These are phyloP conservation scores for Diogma glabrata DNA, from an alignment of 2,888 invertebrate species.

Conservation along the genomic window DNA sequence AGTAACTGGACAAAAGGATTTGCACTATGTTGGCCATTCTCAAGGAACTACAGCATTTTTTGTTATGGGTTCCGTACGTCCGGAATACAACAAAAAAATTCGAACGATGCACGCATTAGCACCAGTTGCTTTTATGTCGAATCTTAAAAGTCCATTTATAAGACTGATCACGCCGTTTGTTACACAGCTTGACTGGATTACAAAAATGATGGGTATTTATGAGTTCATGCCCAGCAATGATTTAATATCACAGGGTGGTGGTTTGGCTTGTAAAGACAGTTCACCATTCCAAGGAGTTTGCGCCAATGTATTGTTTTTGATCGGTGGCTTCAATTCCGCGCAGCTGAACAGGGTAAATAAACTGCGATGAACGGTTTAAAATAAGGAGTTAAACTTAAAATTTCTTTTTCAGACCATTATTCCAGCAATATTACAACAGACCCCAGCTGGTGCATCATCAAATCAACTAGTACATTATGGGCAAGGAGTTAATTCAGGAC, in stretches of 20 bases:
- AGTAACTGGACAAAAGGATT: slow-evolving; percentile 35
- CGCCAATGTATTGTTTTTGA: slow-evolving; percentile 50
- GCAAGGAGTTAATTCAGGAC: slow-evolving; percentile 42
- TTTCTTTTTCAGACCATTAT: slow-evolving; percentile 46
- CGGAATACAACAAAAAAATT: slow-evolving; percentile 39
- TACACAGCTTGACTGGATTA: slow-evolving; percentile 23
- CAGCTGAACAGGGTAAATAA: slow-evolving; percentile 36
- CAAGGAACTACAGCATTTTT: slow-evolving; percentile 42
- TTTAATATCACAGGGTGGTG: slow-evolving; percentile 38
- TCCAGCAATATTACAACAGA: slow-evolving; percentile 47
- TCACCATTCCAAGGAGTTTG: slow-evolving; percentile 40
- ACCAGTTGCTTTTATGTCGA: slow-evolving; percentile 53
- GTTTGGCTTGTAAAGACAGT: slow-evolving; percentile 36
- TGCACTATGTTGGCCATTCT: slow-evolving; percentile 52
- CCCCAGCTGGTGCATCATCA: slow-evolving; percentile 50
- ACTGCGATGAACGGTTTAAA: not conserved
- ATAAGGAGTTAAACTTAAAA: slow-evolving; percentile 15
- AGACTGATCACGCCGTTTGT: slow-evolving; percentile 30
- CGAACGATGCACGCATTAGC: slow-evolving; percentile 42
- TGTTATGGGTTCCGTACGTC: slow-evolving; percentile 34
- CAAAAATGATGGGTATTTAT: slow-evolving; percentile 26
- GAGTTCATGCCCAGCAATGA: slow-evolving; percentile 49
- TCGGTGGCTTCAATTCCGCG: slow-evolving; percentile 36
- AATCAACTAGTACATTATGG: slow-evolving; percentile 54
- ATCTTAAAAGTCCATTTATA: slow-evolving; percentile 39